These are phyloP conservation scores for Calycopis cecrops DNA, from an alignment of 1,140 invertebrate genomes.

Conservation along the genomic window DNA sequence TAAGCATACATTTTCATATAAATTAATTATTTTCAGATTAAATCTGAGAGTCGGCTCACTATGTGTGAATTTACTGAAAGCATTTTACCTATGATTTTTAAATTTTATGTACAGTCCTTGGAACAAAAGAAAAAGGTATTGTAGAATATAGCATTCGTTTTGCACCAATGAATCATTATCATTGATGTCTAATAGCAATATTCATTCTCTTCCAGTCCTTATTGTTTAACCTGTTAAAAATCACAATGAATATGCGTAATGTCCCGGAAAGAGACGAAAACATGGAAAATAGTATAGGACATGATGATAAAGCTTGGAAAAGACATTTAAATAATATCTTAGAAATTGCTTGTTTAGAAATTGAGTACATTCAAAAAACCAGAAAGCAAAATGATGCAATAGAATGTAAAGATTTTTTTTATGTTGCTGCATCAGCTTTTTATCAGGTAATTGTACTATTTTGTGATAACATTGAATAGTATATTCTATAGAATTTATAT, in stretches of 20 bases:
- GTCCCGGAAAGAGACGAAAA: constrained; percentile 34
- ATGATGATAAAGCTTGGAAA: constrained; percentile 49
- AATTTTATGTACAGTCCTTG: constrained; percentile 53
- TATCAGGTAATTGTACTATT: constrained; percentile 41
- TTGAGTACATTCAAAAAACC: constrained; percentile 39
- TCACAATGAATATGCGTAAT: constrained; percentile 42
- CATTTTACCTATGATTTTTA: constrained; percentile 40
- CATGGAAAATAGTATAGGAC: constrained; percentile 32
- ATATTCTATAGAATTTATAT: constrained; percentile 4
- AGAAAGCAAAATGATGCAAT: constrained; percentile 33
- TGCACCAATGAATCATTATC: neutral
- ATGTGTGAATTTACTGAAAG: constrained; percentile 53
- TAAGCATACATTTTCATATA: constrained; percentile 4
- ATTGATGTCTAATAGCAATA: neutral
- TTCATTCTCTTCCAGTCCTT: constrained; percentile 41
- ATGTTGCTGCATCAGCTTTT: constrained; percentile 44
- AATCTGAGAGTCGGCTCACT: constrained; percentile 41
- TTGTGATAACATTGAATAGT: constrained; percentile 1
- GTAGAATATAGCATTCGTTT: neutral
- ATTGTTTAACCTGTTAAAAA: constrained; percentile 43
- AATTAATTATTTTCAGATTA: constrained; percentile 40
- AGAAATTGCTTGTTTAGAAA: constrained; percentile 53
- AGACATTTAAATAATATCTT: constrained; percentile 46
- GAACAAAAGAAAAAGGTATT: constrained; percentile 58
- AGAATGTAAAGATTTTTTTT: constrained; percentile 35